Percentiles rank a stretch among this genome's conserved stretches.
Conservation (phyloP, 2,888 invertebrate species). For the Gymnoscelis rufifasciata region DNA sequence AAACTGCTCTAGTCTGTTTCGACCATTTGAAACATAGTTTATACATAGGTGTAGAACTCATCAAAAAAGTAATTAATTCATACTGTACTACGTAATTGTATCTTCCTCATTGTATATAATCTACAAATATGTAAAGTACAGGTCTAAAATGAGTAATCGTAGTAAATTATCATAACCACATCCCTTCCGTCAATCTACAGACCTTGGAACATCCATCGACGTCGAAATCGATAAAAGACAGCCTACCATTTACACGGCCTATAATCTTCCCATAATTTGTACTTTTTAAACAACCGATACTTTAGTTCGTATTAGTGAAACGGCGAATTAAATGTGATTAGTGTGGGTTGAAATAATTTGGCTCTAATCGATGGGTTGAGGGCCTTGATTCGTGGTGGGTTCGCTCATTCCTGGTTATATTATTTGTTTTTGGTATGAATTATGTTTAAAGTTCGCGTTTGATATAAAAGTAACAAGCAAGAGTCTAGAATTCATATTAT, state of each 20-base stretch:
- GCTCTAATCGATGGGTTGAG: conserved; percentile 28
- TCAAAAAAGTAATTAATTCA: too few relatives aligned
- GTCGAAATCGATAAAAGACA: conserved; percentile 19
- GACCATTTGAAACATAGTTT: too few relatives aligned
- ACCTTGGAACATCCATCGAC: conserved; percentile 14
- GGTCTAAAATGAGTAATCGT: too few relatives aligned
- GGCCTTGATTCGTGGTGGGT: conserved; percentile 27
- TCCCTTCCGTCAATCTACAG: conserved; percentile 4
- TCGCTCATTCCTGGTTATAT: conserved; percentile 12
- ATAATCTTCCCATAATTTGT: conserved; percentile 24
- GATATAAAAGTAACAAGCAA: too few relatives aligned
- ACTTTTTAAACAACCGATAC: conserved; percentile 23
- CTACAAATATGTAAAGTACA: too few relatives aligned
- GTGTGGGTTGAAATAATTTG: conserved; percentile 29
- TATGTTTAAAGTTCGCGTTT: too few relatives aligned
- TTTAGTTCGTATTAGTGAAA: conserved; percentile 21
- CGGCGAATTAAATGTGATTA: conserved; percentile 33
- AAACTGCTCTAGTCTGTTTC: too few relatives aligned
- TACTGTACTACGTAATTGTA: too few relatives aligned
- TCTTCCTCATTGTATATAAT: too few relatives aligned
- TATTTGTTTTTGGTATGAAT: too few relatives aligned
- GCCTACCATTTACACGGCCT: conserved; percentile 21
- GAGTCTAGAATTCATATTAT: too few relatives aligned
- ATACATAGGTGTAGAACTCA: too few relatives aligned
- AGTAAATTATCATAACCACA: conserved; percentile 1